Percentiles rank a stretch among this genome's conserved stretches.
Evolutionary conservation across 1,140 invertebrate genomes (phyloP).

Genomic region (Drosophila prosaltans): DNA sequence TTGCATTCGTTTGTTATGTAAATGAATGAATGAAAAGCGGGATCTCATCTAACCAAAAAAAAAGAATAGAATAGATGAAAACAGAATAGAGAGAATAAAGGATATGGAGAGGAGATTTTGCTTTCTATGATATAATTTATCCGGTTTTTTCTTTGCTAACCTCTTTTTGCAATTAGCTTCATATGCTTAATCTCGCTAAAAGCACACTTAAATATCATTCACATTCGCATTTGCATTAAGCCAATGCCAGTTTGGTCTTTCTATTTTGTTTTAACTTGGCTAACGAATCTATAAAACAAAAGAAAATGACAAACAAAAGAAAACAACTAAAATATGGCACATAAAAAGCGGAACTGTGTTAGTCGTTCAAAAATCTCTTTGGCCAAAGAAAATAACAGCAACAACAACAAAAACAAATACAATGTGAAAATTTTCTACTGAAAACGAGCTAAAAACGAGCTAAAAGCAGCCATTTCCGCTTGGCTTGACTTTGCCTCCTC

Average conservation of each 20-base stretch:
- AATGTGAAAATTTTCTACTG: constrained; percentile 46
- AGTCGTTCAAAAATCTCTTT: constrained; percentile 66
- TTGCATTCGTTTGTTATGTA: constrained; percentile 48
- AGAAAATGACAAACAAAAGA: constrained; percentile 46
- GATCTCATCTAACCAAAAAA: neutral
- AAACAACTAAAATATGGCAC: constrained; percentile 57
- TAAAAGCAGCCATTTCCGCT: constrained; percentile 79
- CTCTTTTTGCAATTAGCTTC: constrained; percentile 10
- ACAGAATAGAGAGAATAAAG: neutral
- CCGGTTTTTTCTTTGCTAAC: neutral
- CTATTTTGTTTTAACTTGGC: constrained; percentile 23
- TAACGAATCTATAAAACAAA: constrained; percentile 70
- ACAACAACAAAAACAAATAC: constrained; percentile 38
- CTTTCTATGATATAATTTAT: neutral
- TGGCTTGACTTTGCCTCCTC: constrained; percentile 61
- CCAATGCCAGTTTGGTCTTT: constrained; percentile 5
- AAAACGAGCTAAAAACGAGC: constrained; percentile 76
- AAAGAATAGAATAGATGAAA: neutral
- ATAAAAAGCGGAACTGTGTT: constrained; percentile 69
- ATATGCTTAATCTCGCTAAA: constrained; percentile 72
- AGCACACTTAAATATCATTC: constrained; percentile 73
- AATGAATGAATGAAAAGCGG: constrained; percentile 1
- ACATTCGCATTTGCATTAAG: constrained; percentile 64
- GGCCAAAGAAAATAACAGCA: constrained; percentile 21
- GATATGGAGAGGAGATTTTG: neutral